Evolutionary conservation across 35 echinoderm and acorn worm genomes (phyloP).

Genomic region (Anneissia japonica): DNA sequence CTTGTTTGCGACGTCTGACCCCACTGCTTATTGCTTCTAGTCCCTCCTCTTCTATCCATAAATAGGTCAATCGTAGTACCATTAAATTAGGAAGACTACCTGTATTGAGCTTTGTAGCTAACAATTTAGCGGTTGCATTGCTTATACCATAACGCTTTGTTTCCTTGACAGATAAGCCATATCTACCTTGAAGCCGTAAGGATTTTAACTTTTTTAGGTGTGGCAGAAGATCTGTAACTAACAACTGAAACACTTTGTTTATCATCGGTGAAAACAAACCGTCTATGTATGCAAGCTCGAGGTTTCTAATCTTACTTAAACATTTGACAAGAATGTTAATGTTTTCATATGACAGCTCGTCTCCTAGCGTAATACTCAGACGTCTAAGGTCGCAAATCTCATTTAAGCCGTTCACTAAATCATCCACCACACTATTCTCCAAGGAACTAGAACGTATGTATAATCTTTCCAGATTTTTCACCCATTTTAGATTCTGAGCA

Average conservation of each 20-base stretch:
- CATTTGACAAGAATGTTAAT: neutral
- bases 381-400: neutral
- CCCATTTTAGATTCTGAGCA: neutral
- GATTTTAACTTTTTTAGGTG: neutral
- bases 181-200: neutral
- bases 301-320: neutral
- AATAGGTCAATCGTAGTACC: neutral
- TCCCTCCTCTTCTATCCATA: neutral
- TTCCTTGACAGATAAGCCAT: neutral
- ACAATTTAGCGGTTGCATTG: neutral
- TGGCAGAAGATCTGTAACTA: neutral
- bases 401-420: neutral
- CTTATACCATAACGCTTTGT: neutral
- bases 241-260: neutral
- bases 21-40: too few species aligned
- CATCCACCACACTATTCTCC: neutral
- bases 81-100: neutral
- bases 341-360: neutral
- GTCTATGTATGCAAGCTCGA: neutral
- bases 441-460: neutral
- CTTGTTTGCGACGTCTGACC: too few species aligned
- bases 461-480: neutral
- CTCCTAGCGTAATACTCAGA: neutral
- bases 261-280: neutral
- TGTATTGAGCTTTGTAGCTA: neutral